phyloP scores from a whole-genome alignment of 1,140 invertebrate genomes.

The Melipona quadrifasciata region DNA sequence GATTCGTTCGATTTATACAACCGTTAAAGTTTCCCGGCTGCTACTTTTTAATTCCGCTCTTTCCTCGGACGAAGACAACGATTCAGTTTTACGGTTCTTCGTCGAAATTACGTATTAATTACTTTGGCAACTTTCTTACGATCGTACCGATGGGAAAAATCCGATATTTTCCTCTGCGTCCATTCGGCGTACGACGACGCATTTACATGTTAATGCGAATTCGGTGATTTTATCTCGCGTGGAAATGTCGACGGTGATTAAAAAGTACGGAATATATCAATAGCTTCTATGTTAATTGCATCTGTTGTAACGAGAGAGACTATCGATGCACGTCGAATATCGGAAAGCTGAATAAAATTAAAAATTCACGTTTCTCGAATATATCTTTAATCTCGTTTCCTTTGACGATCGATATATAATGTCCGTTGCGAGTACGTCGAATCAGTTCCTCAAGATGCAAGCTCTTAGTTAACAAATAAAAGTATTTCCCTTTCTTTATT shows the following conservation, averaged over 20 bases:
- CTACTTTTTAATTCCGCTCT: background rate
- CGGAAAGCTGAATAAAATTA: background rate
- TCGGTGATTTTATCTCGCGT: background rate
- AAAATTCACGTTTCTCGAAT: background rate
- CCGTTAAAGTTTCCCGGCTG: background rate
- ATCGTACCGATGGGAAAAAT: no score
- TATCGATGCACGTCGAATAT: background rate
- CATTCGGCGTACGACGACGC: background rate
- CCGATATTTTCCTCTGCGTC: background rate
- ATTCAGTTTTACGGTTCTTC: background rate
- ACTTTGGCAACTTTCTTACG: background rate
- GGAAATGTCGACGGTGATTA: background rate
- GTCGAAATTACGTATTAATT: slow-evolving; percentile 6
- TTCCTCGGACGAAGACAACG: background rate
- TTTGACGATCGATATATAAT: background rate
- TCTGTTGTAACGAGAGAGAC: background rate
- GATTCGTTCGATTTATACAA: background rate
- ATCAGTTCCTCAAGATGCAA: background rate
- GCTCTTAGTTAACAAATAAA: no score
- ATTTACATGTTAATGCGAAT: slow-evolving; percentile 7
- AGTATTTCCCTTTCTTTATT: no score
- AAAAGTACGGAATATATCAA: slow-evolving; percentile 5
- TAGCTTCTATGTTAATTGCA: background rate
- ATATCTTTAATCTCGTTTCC: background rate
- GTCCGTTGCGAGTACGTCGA: background rate